Evolutionary conservation across 1,140 invertebrate genomes (phyloP), one percentile per base, ranked within the genome.

Genomic region (Atta cephalotes): DNA sequence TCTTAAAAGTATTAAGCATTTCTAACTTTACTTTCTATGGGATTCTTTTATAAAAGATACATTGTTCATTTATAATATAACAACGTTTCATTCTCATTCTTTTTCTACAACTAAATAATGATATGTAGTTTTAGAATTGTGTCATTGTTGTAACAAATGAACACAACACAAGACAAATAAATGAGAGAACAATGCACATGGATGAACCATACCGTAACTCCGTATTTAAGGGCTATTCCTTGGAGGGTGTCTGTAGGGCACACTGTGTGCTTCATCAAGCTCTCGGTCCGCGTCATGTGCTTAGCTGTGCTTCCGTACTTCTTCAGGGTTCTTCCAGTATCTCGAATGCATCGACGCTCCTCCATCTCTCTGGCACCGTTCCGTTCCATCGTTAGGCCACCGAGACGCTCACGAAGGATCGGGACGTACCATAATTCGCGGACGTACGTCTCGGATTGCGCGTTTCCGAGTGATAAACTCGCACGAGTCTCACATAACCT

Each of bases 171-270:
- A 53, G 12, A 51, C 28, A 70, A 10, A 77, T 63, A 62, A 86
- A 82, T 68, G 2, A 51, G 56, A 78, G 28, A 3, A 12, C 58
- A 31, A 35, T 14, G 2, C 0, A 0, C 4, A 18, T 28, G 16
- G 1, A 62, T 16, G 7, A 39, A 58, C 9, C 45, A 96, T 96
- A 99, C 98, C 93, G 98, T 98, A 90, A 98, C 97, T 93, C 98
- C 97, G 96, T 99, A 99, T 96, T 98, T 98, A 49, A 99, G 96
- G 31, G 98, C 98, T 89, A 99, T 97, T 91, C 98, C 98, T 96
- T 98, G 98, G 84, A 99, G 95, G n/a, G 98, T 99, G 94, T 99
- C 98, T 21, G 96, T 96, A 93, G 97, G 96, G 39, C 96, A 95
- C 84, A 99, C 96, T 60, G 95, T 96, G 94, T 99, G 98, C 94